These are phyloP conservation scores for Seriola aureovittata DNA, from an alignment of 2,113 vertebrate species.

Conservation along the genomic window DNA sequence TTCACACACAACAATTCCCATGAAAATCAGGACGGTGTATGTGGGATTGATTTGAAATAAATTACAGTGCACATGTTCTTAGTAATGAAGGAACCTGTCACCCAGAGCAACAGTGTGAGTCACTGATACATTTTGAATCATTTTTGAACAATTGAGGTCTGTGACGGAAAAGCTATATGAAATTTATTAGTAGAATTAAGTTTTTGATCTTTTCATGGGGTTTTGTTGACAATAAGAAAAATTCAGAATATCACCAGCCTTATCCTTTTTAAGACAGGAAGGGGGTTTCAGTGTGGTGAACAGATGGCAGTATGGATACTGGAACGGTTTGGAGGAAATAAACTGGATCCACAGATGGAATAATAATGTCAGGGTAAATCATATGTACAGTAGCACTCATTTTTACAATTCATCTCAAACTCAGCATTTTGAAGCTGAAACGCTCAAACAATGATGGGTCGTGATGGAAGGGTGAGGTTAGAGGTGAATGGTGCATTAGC, in stretches of 20 bases:
- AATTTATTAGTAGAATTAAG: neutral
- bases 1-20: neutral
- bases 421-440: slow-evolving; percentile 16
- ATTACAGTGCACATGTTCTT: neutral
- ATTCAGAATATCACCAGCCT: neutral
- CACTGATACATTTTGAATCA: neutral
- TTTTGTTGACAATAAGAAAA: neutral
- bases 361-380: slow-evolving; percentile 38
- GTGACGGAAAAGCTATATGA: neutral
- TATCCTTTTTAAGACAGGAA: neutral
- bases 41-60: neutral
- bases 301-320: slow-evolving; percentile 2
- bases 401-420: slow-evolving; percentile 30
- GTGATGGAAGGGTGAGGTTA: slow-evolving; percentile 45
- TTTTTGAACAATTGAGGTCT: neutral
- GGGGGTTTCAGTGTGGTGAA: neutral
- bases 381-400: slow-evolving; percentile 12
- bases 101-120: neutral
- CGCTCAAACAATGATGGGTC: slow-evolving; percentile 38
- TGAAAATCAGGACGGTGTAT: neutral
- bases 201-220: neutral
- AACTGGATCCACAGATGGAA: slow-evolving; percentile 17
- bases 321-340: neutral
- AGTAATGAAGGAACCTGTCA: neutral
- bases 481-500: slow-evolving; percentile 50